A percentile compares a stretch with the other conserved stretches of the same genome.
These are phyloP conservation scores for Conops quadrifasciatus DNA, from an alignment of 2,888 invertebrate species.

Conservation along the genomic window DNA sequence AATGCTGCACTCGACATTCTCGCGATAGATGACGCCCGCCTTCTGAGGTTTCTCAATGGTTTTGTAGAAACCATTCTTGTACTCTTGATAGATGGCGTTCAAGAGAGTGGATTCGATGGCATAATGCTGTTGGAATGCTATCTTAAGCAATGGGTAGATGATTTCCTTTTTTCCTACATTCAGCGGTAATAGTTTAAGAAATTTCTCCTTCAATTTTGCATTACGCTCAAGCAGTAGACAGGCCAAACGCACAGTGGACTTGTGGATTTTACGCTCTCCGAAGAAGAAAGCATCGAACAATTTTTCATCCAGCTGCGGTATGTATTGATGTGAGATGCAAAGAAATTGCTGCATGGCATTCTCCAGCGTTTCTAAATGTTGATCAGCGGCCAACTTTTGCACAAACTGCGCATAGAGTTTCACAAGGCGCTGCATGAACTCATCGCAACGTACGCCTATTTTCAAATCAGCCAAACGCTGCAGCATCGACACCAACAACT, in stretches of 20 bases:
- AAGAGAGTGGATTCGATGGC: slow-evolving; percentile 66
- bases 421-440: slow-evolving; percentile 63
- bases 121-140: slow-evolving; percentile 59
- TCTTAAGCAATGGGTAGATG: slow-evolving; percentile 71
- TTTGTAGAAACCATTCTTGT: slow-evolving; percentile 72
- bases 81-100: slow-evolving; percentile 68
- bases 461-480: slow-evolving; percentile 65
- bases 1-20: slow-evolving; percentile 69
- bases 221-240: slow-evolving; percentile 68
- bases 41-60: slow-evolving; percentile 76
- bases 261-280: slow-evolving; percentile 67
- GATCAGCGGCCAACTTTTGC: slow-evolving; percentile 60
- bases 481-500: slow-evolving; percentile 66
- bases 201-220: slow-evolving; percentile 41
- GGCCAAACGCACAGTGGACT: slow-evolving; percentile 70
- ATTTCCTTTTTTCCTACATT: slow-evolving; percentile 70
- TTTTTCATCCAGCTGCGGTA: slow-evolving; percentile 67
- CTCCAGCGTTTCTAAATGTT: slow-evolving; percentile 69
- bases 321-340: slow-evolving; percentile 70
- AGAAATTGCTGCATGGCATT: slow-evolving; percentile 69
- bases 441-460: slow-evolving; percentile 51
- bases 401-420: slow-evolving; percentile 67
- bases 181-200: slow-evolving; percentile 54
- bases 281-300: slow-evolving; percentile 68
- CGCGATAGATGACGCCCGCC: slow-evolving; percentile 72